A percentile compares a stretch with the other conserved stretches of the same genome.
Evolutionary conservation across 2,113 vertebrate species (phyloP).

Genomic region (Callorhinus ursinus): DNA sequence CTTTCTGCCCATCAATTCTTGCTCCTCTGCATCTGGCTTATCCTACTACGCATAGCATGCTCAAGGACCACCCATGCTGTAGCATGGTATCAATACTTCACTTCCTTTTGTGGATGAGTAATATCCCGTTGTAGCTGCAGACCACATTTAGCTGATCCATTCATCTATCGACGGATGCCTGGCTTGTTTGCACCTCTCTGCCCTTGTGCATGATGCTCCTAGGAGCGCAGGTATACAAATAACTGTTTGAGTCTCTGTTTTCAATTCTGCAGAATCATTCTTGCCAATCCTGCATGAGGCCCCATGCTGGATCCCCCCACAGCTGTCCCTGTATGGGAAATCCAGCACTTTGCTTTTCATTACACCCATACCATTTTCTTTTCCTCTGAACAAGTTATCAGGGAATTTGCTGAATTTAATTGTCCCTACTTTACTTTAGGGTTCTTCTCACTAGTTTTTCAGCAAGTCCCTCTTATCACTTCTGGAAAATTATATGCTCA

Average conservation of each 20-base stretch:
- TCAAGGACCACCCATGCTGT: accelerated
- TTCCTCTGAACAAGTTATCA: not conserved
- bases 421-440: not conserved
- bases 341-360: not conserved
- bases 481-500: accelerated
- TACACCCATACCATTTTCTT: not conserved
- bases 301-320: accelerated
- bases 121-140: accelerated
- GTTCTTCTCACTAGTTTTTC: not conserved
- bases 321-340: accelerated
- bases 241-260: not conserved
- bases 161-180: accelerated
- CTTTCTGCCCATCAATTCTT: not conserved
- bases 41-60: accelerated
- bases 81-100: not conserved
- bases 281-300: accelerated
- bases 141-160: accelerated
- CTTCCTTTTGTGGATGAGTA: not conserved
- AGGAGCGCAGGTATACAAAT: accelerated
- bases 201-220: not conserved
- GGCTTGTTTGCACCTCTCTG: not conserved
- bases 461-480: not conserved
- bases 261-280: no score
- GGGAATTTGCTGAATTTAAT: not conserved
- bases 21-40: not conserved